Base-by-base conservation (phyloP, 2,888 invertebrate species). In the Elysia crispata region DNA sequence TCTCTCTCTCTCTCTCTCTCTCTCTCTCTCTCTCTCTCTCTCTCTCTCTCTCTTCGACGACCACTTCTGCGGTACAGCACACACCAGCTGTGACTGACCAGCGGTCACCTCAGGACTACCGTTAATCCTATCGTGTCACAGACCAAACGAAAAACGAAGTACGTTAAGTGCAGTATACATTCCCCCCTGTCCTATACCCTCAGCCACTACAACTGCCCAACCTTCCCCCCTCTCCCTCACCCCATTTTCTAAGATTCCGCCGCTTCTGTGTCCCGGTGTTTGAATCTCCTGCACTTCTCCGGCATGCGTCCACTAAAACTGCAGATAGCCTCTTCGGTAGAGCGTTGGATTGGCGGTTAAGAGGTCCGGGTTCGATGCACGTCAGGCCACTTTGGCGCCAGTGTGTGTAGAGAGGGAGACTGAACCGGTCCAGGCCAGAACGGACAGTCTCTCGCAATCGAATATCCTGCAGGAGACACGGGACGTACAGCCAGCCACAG, bases 1-100 rank as follows among this genome's bases (percentile, higher is more conserved):
- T 28, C 50, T 50, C n/a, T 25, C 49, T 50, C 49, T 50, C 49
- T 25, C 15, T 50, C 23, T 50, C 23, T 8, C 49, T n/a, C 72
- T 72, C 72, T n/a, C 72, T 72, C 72, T 72, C 72, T 72, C 74
- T 74, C 74, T 25, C 57, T 25, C 74, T 25, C 74, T 25, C 74
- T 54, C 54, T 54, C 57, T 54, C 57, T 54, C 74, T 54, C 30
- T 6, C 41, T 41, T 11, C 41, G 41, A 11, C 41, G 5, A 41
- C 41, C 3, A 11, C 11, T 3, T 6, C 28, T 28, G 28, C 49
- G n/a, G n/a, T 72, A 23, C 18, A 33, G 6, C 28, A 25, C 23
- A 8, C 72, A 41, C 72, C 20, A 33, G 33, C 41, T n/a, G 41
- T 72, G 15, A 31, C 33, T 41, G 41, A 41, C 41, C 41, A 41